Evolutionary conservation across 2,113 vertebrate genomes (phyloP), one percentile per base, ranked within the genome.

Genomic region (Nymphicus hollandicus): DNA sequence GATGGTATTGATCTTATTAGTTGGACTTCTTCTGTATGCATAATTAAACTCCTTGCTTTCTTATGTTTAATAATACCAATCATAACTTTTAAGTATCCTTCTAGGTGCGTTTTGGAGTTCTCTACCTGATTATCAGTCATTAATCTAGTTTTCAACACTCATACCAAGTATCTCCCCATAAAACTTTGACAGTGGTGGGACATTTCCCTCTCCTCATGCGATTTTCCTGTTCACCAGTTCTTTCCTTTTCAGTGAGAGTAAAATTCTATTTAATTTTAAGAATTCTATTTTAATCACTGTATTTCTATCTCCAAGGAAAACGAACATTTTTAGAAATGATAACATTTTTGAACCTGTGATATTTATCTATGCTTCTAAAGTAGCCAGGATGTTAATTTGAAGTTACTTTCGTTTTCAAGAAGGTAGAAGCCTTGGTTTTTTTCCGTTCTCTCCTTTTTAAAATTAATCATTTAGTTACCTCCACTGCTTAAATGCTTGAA

Each of bases 281-380:
- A 76, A 33, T 86, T 90, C 43, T 85, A 12, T 85, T 93, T 93
- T 92, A 8, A 19, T 77, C 25, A 6, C 33, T 13, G 10, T 81
- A 60, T 93, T 93, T 88, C 70, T 33, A 44, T 76, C 56, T 93
- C 78, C 70, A 92, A 85, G 53, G 70, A 71, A 27, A 56, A 80
- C 65, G 88, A 86, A 43, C 31, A 8, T 65, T 79, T 86, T 64
- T 56, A 64, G 60, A 92, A 89, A 50, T 74, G 61, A 61, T 52
- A 37, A 35, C 37, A 27, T 58, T 79, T 90, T 89, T 70, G 44
- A 94, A 71, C 70, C 19, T 85, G 2, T 86, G 78, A 27, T 80
- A 78, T 64, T 90, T 96, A 61, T 46, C 43, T 79, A 60, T 28
- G 49, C 74, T 93, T 90, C 39, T 93, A 89, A 93, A 77, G 66